phyloP scores from a whole-genome alignment of 2,797 vertebrate genomes.

The Melanotaenia trifasciata region DNA sequence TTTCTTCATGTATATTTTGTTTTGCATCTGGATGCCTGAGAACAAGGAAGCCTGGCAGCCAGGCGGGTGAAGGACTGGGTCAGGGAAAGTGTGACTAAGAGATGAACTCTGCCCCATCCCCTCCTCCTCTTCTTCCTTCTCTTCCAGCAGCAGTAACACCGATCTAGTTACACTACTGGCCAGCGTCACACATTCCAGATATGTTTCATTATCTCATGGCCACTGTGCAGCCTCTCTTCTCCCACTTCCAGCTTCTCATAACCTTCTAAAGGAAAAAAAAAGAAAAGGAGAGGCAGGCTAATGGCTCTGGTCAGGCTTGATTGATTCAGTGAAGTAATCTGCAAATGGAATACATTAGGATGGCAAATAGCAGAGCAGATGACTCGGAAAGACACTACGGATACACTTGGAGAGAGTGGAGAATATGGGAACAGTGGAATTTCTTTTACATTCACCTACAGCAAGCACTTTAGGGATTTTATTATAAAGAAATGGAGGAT shows the following conservation, averaged over 20 bases:
- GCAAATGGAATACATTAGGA: constrained; percentile 82
- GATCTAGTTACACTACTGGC: constrained; percentile 68
- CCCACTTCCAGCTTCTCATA: constrained; percentile 58
- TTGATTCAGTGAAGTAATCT: constrained; percentile 83
- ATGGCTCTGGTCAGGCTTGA: constrained; percentile 76
- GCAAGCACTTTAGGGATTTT: constrained; percentile 10
- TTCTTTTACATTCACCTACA: constrained; percentile 39
- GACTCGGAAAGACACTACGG: constrained; percentile 61
- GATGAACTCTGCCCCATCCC: constrained; percentile 59
- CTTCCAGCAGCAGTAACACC: constrained; percentile 23
- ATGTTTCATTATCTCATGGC: constrained; percentile 66
- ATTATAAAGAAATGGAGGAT: neutral
- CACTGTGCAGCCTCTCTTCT: constrained; percentile 28
- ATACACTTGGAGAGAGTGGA: constrained; percentile 46
- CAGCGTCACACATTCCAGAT: constrained; percentile 69
- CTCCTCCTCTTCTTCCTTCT: neutral
- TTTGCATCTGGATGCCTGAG: constrained; percentile 62
- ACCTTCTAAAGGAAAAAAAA: constrained; percentile 16
- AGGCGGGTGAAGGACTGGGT: constrained; percentile 58
- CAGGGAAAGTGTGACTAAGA: constrained; percentile 73
- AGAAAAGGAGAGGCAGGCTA: constrained; percentile 61
- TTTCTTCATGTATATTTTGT: constrained; percentile 35
- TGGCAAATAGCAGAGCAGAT: constrained; percentile 62
- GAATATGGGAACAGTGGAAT: constrained; percentile 52
- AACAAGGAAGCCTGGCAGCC: constrained; percentile 59